Conservation (phyloP, 2,888 invertebrate genomes). For the Melinaea menophilus region DNA sequence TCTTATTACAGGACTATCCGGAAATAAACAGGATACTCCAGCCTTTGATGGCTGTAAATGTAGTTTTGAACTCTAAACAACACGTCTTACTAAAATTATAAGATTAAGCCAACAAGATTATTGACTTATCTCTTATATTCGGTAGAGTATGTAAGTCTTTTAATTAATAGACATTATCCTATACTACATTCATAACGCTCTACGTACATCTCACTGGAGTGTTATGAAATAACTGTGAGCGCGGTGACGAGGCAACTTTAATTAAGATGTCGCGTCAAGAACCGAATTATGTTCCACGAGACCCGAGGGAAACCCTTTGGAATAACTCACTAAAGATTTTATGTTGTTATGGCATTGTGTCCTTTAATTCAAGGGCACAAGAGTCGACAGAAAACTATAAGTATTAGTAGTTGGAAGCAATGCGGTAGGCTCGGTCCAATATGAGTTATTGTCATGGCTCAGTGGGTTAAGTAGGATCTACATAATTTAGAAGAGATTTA, state of each 20-base stretch:
- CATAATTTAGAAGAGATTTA: slow-evolving; percentile 42
- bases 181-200: not conserved
- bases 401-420: slow-evolving; percentile 19
- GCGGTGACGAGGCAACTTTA: slow-evolving; percentile 42
- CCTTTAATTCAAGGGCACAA: slow-evolving; percentile 9
- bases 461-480: slow-evolving; percentile 53
- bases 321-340: slow-evolving; percentile 30
- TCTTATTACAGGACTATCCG: slow-evolving; percentile 59
- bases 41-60: slow-evolving; percentile 30
- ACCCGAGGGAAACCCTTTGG: slow-evolving; percentile 44
- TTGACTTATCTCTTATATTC: too few relatives aligned
- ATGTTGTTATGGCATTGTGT: slow-evolving; percentile 18
- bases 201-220: not conserved
- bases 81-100: slow-evolving; percentile 2
- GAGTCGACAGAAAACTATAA: slow-evolving; percentile 1
- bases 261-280: slow-evolving; percentile 60
- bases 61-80: slow-evolving; percentile 28
- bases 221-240: slow-evolving; percentile 27
- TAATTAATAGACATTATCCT: too few relatives aligned
- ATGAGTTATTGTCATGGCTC: slow-evolving; percentile 54
- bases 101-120: not conserved
- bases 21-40: slow-evolving; percentile 53
- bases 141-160: too few relatives aligned
- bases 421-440: slow-evolving; percentile 35
- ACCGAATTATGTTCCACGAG: slow-evolving; percentile 54